Evolutionary conservation across 2,113 vertebrate species (phyloP).

Genomic region (Rhinolophus ferrumequinum): DNA sequence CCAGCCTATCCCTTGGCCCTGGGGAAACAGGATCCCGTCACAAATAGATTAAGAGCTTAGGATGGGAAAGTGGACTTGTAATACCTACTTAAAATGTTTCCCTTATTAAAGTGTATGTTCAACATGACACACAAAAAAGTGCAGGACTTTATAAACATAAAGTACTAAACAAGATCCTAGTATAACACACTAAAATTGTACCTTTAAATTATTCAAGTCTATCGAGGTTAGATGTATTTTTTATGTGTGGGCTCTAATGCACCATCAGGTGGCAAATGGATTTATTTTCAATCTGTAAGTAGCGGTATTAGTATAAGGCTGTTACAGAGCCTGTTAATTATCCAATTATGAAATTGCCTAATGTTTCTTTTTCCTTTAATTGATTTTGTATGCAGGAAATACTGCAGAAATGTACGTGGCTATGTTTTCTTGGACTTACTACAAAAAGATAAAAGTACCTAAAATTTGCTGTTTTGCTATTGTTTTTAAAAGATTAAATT

Average conservation of each 20-base stretch:
- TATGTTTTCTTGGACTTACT: conserved; percentile 42
- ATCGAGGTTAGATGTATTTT: neutral
- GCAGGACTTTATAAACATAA: neutral
- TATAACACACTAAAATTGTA: neutral
- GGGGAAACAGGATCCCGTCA: neutral
- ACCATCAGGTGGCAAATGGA: conserved; percentile 44
- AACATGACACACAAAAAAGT: neutral
- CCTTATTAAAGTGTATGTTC: neutral
- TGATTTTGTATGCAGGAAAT: conserved; percentile 56
- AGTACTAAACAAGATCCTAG: neutral
- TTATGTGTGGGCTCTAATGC: conserved; percentile 16
- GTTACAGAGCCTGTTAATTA: conserved; percentile 74
- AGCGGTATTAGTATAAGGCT: conserved; percentile 34
- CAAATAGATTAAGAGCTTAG: neutral
- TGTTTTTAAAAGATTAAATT: neutral
- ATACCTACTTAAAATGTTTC: neutral
- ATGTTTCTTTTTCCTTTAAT: conserved; percentile 63
- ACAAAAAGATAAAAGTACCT: conserved; percentile 44
- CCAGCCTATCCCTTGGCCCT: neutral
- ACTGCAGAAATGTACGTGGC: neutral
- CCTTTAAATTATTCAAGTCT: conserved; percentile 16
- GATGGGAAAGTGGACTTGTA: neutral
- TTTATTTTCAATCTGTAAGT: conserved; percentile 53
- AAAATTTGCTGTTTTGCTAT: neutral
- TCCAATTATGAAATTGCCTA: conserved; percentile 69